Conservation (phyloP, 2,888 invertebrate genomes). For the Troides aeacus region DNA sequence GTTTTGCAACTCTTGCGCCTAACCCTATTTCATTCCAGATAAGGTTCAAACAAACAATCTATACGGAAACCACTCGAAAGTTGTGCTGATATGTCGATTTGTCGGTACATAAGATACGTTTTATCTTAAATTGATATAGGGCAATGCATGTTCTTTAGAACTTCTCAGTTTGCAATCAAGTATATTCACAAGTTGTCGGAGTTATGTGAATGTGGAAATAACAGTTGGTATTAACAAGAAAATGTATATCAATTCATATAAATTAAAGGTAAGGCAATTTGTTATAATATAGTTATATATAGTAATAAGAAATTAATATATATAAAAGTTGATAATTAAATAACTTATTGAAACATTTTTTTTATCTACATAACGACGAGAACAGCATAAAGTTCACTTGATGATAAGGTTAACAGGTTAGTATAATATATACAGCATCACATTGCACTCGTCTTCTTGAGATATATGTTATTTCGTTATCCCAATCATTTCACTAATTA, state of each 20-base stretch:
- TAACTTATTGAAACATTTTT: too few relatives aligned
- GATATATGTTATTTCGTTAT: too few relatives aligned
- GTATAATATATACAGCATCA: too few relatives aligned
- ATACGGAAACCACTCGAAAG: conserved; percentile 42
- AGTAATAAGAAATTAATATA: neutral
- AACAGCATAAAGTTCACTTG: too few relatives aligned
- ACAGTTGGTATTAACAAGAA: conserved; percentile 20
- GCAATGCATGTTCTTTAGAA: conserved; percentile 47
- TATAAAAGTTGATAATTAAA: neutral
- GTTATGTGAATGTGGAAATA: conserved; percentile 31
- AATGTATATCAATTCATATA: conserved; percentile 40
- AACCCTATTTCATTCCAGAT: conserved; percentile 27
- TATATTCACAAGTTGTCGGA: neutral
- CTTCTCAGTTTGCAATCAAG: conserved; percentile 36
- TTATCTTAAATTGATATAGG: conserved; percentile 60
- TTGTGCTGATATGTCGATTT: conserved; percentile 53
- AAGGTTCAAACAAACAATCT: conserved; percentile 37
- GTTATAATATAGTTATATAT: neutral
- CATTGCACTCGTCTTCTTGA: too few relatives aligned
- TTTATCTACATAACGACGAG: too few relatives aligned
- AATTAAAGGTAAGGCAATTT: conserved; percentile 41
- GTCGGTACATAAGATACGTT: conserved; percentile 45
- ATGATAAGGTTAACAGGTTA: too few relatives aligned
- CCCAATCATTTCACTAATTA: too few relatives aligned
- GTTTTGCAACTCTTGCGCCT: conserved; percentile 14